Conservation (phyloP, 2,797 vertebrate species). For the Agapornis canus region DNA sequence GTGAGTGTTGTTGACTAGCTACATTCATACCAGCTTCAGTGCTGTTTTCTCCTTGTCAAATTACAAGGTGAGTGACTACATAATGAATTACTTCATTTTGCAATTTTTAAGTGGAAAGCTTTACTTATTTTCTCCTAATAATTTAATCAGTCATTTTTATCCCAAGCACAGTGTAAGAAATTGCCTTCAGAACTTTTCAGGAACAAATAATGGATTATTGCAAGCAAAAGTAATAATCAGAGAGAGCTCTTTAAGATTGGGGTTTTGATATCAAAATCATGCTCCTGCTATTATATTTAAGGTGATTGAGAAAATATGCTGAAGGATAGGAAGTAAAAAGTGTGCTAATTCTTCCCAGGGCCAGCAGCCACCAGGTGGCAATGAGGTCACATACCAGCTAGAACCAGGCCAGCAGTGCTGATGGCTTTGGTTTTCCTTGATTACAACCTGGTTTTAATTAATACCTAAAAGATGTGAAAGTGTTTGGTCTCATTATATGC, state of each 20-base stretch:
- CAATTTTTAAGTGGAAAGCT: background rate
- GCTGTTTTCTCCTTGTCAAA: background rate
- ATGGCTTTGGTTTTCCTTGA: background rate
- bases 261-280: background rate
- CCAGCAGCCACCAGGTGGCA: background rate
- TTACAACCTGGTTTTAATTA: background rate
- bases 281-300: background rate
- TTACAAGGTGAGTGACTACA: background rate
- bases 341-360: background rate
- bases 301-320: background rate
- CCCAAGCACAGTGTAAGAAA: background rate
- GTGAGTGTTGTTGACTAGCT: background rate
- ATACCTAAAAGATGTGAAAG: background rate
- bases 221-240: background rate
- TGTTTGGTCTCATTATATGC: background rate
- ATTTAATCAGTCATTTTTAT: background rate
- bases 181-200: background rate
- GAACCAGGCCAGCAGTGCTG: rapidly evolving
- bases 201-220: background rate
- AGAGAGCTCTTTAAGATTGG: background rate
- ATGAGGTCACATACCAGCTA: rapidly evolving
- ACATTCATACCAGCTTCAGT: background rate
- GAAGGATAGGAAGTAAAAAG: background rate
- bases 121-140: background rate
- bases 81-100: background rate